A percentile compares a stretch with the other conserved stretches of the same genome.
These are phyloP conservation scores for Phaenicophaeus curvirostris DNA, from an alignment of 2,797 vertebrate species.

Conservation along the genomic window DNA sequence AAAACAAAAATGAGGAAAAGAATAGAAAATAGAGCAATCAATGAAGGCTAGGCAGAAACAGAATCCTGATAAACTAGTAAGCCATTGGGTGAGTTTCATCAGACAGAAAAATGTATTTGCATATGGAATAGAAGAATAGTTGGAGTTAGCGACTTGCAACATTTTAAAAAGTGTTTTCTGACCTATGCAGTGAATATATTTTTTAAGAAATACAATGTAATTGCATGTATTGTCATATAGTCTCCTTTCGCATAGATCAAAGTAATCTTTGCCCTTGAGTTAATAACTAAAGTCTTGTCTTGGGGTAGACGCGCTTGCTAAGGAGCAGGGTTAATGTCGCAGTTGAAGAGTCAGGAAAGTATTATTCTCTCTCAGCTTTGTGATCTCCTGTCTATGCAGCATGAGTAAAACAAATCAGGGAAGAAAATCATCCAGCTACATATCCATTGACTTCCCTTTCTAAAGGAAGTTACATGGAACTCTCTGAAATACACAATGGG, in stretches of 20 bases:
- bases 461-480: neutral
- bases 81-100: neutral
- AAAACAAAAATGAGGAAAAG: neutral
- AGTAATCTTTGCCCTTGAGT: neutral
- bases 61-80: neutral
- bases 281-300: neutral
- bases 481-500: neutral
- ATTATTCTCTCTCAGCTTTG: neutral
- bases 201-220: neutral
- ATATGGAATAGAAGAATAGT: neutral
- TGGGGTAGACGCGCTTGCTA: neutral
- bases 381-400: neutral
- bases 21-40: neutral
- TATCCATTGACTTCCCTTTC: neutral
- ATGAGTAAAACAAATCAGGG: neutral
- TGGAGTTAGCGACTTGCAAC: neutral
- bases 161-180: neutral
- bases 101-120: neutral
- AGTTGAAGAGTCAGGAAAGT: neutral
- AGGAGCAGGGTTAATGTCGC: neutral
- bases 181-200: neutral
- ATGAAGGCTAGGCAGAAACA: neutral
- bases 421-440: neutral
- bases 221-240: neutral
- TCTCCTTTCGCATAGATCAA: neutral